These are phyloP conservation scores for Torymus auratus DNA, from an alignment of 2,888 invertebrate species.

Conservation along the genomic window DNA sequence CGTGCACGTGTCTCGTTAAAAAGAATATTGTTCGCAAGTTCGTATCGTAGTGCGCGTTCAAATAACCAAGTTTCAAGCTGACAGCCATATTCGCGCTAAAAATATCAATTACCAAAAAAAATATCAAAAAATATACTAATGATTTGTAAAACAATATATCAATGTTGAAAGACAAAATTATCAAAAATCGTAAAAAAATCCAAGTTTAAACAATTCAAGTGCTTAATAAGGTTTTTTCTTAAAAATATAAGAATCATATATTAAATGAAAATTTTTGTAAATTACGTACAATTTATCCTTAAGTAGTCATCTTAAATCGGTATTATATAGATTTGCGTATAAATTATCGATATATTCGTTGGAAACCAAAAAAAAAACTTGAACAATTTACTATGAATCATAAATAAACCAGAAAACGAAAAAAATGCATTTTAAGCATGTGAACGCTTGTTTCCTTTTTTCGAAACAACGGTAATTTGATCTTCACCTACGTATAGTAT, in stretches of 20 bases:
- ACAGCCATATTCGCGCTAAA: constrained; percentile 40
- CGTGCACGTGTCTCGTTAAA: constrained; percentile 39
- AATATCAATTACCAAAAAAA: constrained; percentile 42
- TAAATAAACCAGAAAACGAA: constrained; percentile 1
- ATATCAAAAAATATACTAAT: constrained; percentile 17
- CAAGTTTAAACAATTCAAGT: constrained; percentile 23
- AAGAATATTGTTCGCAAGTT: constrained; percentile 41
- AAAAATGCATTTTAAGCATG: not conserved
- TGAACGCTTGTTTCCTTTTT: not conserved
- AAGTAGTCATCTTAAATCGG: constrained; percentile 21
- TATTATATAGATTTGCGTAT: constrained; percentile 14
- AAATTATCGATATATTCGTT: constrained; percentile 13
- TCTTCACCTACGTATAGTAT: constrained; percentile 22
- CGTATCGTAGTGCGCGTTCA: constrained; percentile 28
- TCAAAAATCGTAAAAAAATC: constrained; percentile 9
- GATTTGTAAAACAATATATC: constrained; percentile 11
- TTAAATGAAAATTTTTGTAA: constrained; percentile 38
- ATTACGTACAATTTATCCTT: not conserved
- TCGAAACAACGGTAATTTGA: constrained; percentile 15
- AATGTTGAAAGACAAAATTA: constrained; percentile 18
- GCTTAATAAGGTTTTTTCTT: constrained; percentile 24
- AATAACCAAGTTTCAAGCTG: constrained; percentile 18
- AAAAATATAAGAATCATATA: constrained; percentile 39
- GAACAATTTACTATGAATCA: constrained; percentile 8
- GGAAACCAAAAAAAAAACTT: not conserved